Conservation (phyloP, 2,797 vertebrate genomes). For the Adelosebastes latens region DNA sequence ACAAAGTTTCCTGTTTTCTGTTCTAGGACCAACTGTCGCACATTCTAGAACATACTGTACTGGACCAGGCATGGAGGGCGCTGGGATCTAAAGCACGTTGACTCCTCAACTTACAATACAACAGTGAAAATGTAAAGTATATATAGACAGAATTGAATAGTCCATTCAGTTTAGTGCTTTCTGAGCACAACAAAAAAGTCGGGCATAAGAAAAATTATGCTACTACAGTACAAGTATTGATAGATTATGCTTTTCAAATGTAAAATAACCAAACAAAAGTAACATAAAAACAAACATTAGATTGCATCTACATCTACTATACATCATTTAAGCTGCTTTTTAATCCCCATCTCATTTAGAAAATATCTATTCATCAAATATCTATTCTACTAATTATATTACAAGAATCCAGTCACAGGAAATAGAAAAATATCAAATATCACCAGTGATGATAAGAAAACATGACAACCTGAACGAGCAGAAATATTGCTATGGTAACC, state of each 20-base stretch:
- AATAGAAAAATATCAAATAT: conserved; percentile 91
- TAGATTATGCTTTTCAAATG: conserved; percentile 80
- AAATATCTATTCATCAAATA: conserved; percentile 89
- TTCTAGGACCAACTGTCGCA: conserved; percentile 72
- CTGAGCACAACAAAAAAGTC: conserved; percentile 56
- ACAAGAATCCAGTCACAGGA: conserved; percentile 84
- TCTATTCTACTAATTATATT: conserved; percentile 85
- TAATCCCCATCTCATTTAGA: conserved; percentile 82
- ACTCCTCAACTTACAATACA: conserved; percentile 75
- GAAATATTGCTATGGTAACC: conserved; percentile 87
- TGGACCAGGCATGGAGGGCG: conserved; percentile 67
- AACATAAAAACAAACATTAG: conserved; percentile 77
- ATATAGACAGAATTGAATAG: conserved; percentile 70
- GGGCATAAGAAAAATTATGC: conserved; percentile 79
- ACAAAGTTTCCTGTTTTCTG: conserved; percentile 62
- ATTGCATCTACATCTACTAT: conserved; percentile 83
- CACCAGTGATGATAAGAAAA: conserved; percentile 85
- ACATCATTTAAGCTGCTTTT: conserved; percentile 81
- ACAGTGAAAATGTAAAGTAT: conserved; percentile 78
- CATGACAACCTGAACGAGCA: conserved; percentile 85
- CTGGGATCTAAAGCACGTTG: conserved; percentile 72
- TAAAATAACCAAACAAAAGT: conserved; percentile 75
- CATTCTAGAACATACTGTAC: conserved; percentile 75
- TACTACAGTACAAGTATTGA: conserved; percentile 78
- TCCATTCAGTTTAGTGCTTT: conserved; percentile 70